Evolutionary conservation across 2,888 invertebrate genomes (phyloP).

Genomic region (Ephialtes manifestator): DNA sequence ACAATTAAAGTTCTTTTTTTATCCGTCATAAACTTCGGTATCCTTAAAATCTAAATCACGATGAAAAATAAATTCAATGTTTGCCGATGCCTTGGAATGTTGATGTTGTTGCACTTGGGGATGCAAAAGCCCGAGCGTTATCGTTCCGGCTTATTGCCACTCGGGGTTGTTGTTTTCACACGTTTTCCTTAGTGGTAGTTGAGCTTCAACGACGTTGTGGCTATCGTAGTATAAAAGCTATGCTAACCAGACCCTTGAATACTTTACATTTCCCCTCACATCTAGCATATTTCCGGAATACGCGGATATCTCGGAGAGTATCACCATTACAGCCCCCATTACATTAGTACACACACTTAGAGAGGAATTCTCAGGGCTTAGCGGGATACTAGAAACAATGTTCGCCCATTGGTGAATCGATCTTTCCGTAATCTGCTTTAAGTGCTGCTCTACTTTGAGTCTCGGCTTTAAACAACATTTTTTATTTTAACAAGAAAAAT

Average conservation of each 20-base stretch:
- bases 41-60: neutral
- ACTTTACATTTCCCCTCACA: slow-evolving; percentile 9
- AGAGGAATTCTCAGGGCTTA: neutral
- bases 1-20: too few species aligned
- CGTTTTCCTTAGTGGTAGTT: slow-evolving; percentile 32
- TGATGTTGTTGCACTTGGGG: slow-evolving; percentile 46
- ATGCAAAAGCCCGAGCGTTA: slow-evolving; percentile 71
- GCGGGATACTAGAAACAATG: neutral
- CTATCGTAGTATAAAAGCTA: slow-evolving; percentile 50
- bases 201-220: neutral
- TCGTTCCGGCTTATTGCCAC: slow-evolving; percentile 73
- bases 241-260: slow-evolving; percentile 46
- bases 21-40: too few species aligned
- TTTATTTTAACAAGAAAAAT: neutral
- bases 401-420: slow-evolving; percentile 4
- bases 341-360: neutral
- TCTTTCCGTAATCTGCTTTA: neutral
- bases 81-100: slow-evolving; percentile 13
- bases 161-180: slow-evolving; percentile 56
- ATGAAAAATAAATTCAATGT: slow-evolving; percentile 9
- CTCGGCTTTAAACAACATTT: neutral
- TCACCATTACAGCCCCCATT: slow-evolving; percentile 7
- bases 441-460: neutral
- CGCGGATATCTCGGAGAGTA: slow-evolving; percentile 32
- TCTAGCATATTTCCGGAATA: slow-evolving; percentile 42